Evolutionary conservation across 2,888 invertebrate genomes (phyloP), one percentile per base, ranked within the genome.

Genomic region (Xiphydria camelus): DNA sequence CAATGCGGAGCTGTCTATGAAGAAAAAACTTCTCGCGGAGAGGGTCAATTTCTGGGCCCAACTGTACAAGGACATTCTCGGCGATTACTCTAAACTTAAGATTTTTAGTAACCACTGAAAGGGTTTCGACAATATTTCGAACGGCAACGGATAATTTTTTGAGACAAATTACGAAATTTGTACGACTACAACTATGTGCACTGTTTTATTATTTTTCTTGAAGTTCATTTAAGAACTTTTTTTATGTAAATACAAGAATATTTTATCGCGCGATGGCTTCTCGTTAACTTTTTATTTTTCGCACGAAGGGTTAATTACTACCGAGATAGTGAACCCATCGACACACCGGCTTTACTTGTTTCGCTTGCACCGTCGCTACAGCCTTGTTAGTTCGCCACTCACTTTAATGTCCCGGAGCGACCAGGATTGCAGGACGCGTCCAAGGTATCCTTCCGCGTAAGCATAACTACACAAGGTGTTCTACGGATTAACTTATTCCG

Each of bases 1-100:
- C 2, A 65, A 75, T 35, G 54, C 73, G 7, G 55, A 65, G 1
- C 56, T 71, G 18, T 59, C 65, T 4, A 56, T 75, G 54, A 68
- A 69, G 4, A 57, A 58, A 1, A 61, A 66, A 21, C 54, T 77
- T 2, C 63, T 77, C n/a, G 57, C 59, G 18, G 72, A 76, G 0
- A 68, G 77, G 20, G 49, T 76, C 0, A 65, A 68, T 1, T 75
- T 79, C 10, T 80, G 80, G 81, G 70, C 76, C 31, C 64, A 68
- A 42, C 45, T 79, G 19, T 79, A 79, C 44, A 68, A 57, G 43
- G 37, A 62, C 9, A 34, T 60, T 4, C 47, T 68, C 26, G 58
- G 61, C 19, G 62, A 66, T 45, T 56, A 57, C 29, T 57, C 45
- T 25, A 54, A 57, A 33, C 47, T 62, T n/a, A n/a, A n/a, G n/a